Conservation (phyloP, 2,113 vertebrate species). For the Conger conger region DNA sequence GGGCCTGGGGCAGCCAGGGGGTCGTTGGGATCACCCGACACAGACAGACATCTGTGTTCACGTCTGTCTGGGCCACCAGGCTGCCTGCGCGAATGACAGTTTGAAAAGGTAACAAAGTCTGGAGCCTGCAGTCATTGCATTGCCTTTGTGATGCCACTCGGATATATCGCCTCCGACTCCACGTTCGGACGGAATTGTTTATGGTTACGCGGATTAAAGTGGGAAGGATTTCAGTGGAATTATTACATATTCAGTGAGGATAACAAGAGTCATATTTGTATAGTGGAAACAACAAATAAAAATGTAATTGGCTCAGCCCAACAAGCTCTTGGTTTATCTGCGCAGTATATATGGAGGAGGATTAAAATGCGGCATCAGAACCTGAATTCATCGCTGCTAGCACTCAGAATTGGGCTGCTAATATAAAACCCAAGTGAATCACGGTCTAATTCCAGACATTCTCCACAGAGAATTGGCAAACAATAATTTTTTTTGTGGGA, state of each 20-base stretch:
- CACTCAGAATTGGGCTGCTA: background rate
- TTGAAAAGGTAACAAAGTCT: background rate
- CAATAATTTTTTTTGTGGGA: background rate
- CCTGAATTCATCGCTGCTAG: background rate
- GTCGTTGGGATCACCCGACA: constrained; percentile 12
- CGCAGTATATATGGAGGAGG: too few relatives aligned
- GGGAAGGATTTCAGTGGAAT: background rate
- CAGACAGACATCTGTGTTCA: background rate
- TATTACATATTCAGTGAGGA: too few relatives aligned
- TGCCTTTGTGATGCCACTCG: background rate
- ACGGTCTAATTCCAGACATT: background rate
- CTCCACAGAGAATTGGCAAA: background rate
- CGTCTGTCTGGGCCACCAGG: background rate
- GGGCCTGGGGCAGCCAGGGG: background rate
- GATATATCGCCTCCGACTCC: background rate
- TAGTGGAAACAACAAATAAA: background rate
- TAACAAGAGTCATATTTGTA: too few relatives aligned
- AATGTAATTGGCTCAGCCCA: background rate
- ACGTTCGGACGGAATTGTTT: background rate
- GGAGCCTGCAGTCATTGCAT: background rate
- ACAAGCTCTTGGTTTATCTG: background rate
- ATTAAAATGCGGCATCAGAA: background rate
- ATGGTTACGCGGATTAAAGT: background rate
- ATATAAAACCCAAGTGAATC: background rate
- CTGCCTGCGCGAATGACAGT: background rate